Conservation (phyloP, 64 coral and sea anemone species). For the Trachythela sp. region DNA sequence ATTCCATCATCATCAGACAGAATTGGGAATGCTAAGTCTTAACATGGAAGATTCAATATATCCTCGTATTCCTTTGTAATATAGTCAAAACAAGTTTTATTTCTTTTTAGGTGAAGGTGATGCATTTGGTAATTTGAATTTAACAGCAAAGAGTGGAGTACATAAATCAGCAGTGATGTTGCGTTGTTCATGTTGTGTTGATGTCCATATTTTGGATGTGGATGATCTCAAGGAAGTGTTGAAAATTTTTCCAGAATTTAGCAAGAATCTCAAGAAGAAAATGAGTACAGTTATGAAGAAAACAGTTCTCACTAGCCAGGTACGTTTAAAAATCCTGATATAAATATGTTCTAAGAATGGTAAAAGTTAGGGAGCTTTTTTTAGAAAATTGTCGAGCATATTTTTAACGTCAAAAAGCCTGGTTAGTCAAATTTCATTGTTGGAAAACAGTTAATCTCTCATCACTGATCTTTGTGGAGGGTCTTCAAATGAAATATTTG, state of each 20-base stretch:
- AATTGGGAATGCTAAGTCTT: too few relatives aligned
- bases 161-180: constrained; percentile 63
- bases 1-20: too few relatives aligned
- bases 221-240: constrained; percentile 76
- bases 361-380: too few relatives aligned
- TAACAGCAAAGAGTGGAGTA: constrained; percentile 43
- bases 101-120: constrained; percentile 74
- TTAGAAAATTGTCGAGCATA: too few relatives aligned
- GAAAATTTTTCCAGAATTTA: background rate
- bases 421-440: too few relatives aligned
- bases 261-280: background rate
- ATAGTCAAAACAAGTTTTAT: background rate
- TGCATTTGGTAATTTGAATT: constrained; percentile 70
- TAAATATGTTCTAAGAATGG: too few relatives aligned
- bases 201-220: constrained; percentile 83
- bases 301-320: constrained; percentile 2
- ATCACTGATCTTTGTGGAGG: too few relatives aligned
- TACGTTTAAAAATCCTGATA: background rate
- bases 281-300: background rate
- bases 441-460: too few relatives aligned
- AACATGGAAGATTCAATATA: too few relatives aligned
- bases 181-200: constrained; percentile 68
- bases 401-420: too few relatives aligned
- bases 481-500: too few relatives aligned
- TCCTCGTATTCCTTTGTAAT: too few relatives aligned